Evolutionary conservation across 2,113 vertebrate species (phyloP).

Genomic region (Furnarius figulus): DNA sequence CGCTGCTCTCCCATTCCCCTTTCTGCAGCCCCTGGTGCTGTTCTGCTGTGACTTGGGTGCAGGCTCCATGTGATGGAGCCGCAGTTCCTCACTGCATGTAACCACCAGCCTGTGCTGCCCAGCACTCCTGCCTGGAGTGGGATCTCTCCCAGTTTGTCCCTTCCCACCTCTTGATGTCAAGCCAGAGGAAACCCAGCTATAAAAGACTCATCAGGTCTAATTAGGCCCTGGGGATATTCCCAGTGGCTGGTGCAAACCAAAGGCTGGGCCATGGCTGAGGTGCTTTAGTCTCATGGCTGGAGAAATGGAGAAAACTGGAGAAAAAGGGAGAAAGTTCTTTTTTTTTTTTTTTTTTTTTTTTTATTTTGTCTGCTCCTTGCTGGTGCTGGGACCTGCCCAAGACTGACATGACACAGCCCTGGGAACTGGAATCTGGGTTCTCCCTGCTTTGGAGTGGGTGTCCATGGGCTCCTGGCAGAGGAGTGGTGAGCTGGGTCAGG

Average conservation of each 20-base stretch:
- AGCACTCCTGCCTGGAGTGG: not conserved
- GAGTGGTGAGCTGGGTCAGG: fast-evolving
- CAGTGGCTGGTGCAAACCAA: not conserved
- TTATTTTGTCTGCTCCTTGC: not conserved
- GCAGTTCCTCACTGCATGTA: not conserved
- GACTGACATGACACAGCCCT: fast-evolving
- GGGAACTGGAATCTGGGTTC: not conserved
- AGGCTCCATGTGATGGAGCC: not conserved
- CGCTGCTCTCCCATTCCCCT: too few species aligned
- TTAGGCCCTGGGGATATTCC: not conserved
- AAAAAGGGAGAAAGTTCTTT: not conserved
- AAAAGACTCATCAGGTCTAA: not conserved
- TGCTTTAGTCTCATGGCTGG: not conserved
- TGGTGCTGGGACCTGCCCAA: not conserved
- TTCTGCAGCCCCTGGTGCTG: not conserved
- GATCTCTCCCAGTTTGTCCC: not conserved
- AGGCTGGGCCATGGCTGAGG: not conserved
- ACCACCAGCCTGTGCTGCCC: not conserved
- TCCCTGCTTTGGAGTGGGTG: fast-evolving
- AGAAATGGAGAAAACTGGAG: not conserved
- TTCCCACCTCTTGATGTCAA: not conserved
- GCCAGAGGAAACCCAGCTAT: not conserved
- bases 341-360: not conserved
- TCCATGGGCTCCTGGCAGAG: not conserved
- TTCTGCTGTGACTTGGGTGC: not conserved